These are phyloP conservation scores for Stenopsyche tienmushanensis DNA, from an alignment of 1,140 invertebrate species.

Conservation along the genomic window DNA sequence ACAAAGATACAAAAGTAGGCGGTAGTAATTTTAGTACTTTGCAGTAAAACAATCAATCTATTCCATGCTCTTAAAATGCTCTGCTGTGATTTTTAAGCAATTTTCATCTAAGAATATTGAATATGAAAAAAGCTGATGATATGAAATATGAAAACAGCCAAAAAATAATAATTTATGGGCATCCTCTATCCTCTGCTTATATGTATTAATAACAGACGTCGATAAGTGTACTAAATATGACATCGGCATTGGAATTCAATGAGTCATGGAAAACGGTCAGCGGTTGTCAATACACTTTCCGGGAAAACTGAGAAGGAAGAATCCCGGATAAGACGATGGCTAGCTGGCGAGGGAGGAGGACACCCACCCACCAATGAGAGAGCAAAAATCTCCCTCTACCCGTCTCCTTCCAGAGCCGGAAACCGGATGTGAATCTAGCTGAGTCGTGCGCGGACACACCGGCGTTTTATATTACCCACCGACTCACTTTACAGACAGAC, in stretches of 20 bases:
- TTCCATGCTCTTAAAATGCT: too few species aligned
- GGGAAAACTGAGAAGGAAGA: constrained; percentile 21
- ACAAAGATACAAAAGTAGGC: too few species aligned
- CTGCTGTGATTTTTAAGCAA: too few species aligned
- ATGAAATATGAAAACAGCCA: too few species aligned
- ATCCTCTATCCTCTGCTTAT: too few species aligned
- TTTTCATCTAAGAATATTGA: too few species aligned
- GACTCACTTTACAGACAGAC: constrained; percentile 1
- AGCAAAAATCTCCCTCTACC: not conserved
- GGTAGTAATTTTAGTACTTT: too few species aligned
- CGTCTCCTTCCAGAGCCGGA: constrained; percentile 26
- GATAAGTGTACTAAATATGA: too few species aligned
- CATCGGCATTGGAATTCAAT: constrained; percentile 25
- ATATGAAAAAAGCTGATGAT: too few species aligned
- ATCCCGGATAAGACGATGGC: constrained; percentile 28
- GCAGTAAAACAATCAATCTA: too few species aligned
- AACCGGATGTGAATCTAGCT: constrained; percentile 41
- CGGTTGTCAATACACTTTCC: constrained; percentile 29
- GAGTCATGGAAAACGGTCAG: constrained; percentile 31
- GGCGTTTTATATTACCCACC: constrained; percentile 37
- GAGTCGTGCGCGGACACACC: constrained; percentile 39
- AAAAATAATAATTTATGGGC: too few species aligned
- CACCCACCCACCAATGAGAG: constrained; percentile 6
- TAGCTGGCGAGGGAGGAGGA: constrained; percentile 11
- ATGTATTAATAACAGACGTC: too few species aligned